Evolutionary conservation across 2,797 vertebrate species (phyloP).

Genomic region (Tenualosa ilisha): DNA sequence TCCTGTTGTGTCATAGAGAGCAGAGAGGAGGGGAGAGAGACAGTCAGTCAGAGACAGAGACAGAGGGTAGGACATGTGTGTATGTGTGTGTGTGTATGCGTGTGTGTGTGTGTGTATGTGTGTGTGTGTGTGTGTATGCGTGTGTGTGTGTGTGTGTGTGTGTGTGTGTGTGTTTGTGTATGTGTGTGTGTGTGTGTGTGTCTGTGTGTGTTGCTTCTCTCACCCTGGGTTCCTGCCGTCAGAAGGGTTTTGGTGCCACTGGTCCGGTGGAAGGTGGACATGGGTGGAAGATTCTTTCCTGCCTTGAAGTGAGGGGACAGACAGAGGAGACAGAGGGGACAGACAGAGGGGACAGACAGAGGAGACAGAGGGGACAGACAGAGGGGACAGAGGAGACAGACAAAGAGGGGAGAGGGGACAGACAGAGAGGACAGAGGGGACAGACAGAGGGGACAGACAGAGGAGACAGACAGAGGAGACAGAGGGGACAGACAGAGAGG

Average conservation of each 20-base stretch:
- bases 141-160: conserved; percentile 20
- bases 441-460: no score
- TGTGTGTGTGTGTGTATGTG: conserved; percentile 1
- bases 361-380: no score
- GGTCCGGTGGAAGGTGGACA: conserved; percentile 94
- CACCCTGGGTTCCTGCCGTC: conserved; percentile 85
- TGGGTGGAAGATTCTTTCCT: conserved; percentile 92
- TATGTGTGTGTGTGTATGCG: conserved; percentile 14
- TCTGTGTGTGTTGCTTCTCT: no score
- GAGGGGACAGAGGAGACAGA: no score
- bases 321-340: no score
- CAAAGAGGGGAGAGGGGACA: no score
- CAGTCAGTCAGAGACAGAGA: no score
- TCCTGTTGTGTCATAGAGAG: neutral
- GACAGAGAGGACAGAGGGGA: no score
- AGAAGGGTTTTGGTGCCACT: conserved; percentile 74
- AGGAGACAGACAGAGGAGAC: no score
- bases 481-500: no score
- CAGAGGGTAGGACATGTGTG: neutral
- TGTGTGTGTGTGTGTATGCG: conserved; percentile 23
- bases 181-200: neutral
- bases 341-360: no score
- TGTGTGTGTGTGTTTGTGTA: neutral
- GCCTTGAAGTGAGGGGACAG: conserved; percentile 87
- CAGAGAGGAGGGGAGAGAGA: neutral